Conservation (phyloP, 1,140 invertebrate genomes). For the Bombus turneri region DNA sequence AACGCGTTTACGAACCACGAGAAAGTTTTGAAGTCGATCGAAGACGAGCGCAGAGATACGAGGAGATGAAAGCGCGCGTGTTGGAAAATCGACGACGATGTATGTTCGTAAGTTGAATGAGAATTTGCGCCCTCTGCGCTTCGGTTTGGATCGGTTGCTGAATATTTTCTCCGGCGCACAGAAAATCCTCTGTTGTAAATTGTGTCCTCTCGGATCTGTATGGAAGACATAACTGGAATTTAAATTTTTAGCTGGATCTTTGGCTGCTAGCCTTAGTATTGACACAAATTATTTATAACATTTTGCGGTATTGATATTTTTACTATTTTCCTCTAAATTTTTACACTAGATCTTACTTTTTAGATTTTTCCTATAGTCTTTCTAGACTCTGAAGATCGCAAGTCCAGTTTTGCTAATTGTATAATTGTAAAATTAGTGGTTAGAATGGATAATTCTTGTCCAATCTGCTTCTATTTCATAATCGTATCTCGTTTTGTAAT, state of each 20-base stretch:
- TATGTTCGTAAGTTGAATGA: conserved; percentile 29
- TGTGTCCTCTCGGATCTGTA: neutral
- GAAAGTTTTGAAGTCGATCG: conserved; percentile 32
- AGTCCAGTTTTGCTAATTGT: neutral
- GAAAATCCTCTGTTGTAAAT: conserved; percentile 27
- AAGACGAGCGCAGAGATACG: neutral
- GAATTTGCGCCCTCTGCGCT: conserved; percentile 7
- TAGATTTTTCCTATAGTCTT: neutral
- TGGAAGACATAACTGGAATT: neutral
- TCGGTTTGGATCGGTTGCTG: conserved; percentile 5
- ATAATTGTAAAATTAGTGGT: too few relatives aligned
- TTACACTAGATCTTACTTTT: neutral
- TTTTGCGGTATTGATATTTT: neutral
- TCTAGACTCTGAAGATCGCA: neutral
- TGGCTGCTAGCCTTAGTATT: too few relatives aligned
- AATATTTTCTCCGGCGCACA: neutral
- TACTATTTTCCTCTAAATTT: too few relatives aligned
- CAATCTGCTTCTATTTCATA: too few relatives aligned
- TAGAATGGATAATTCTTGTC: too few relatives aligned
- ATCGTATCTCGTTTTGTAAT: too few relatives aligned
- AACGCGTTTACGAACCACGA: too few relatives aligned
- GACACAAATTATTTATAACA: neutral
- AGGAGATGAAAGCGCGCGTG: conserved; percentile 26
- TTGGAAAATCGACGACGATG: conserved; percentile 26
- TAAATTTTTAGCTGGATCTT: neutral